A percentile compares a stretch with the other conserved stretches of the same genome.
Conservation (phyloP, 2,888 invertebrate species). For the Ceratothoa steindachneri region DNA sequence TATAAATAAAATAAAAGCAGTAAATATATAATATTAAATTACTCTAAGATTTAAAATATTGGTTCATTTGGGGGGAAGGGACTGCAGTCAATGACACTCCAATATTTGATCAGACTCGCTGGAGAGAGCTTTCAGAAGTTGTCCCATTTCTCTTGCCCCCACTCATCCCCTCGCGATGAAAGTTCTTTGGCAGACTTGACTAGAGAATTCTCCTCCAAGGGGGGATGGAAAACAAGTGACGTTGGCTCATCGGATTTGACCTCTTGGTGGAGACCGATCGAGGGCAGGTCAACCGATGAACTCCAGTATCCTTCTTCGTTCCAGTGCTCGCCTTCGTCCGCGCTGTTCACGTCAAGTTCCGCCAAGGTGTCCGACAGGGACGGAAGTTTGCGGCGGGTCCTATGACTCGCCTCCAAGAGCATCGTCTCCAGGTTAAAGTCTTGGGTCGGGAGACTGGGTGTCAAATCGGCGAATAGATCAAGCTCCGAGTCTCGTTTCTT, state of each 20-base stretch:
- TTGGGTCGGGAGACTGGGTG: slow-evolving; percentile 28
- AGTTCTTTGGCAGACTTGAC: neutral
- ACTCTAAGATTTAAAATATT: no score
- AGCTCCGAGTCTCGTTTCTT: slow-evolving; percentile 36
- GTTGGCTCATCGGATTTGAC: no score
- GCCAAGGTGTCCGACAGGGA: neutral
- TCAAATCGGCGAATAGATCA: slow-evolving; percentile 38
- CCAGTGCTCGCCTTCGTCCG: neutral
- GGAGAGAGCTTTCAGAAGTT: neutral
- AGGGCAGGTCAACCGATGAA: neutral
- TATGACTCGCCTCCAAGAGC: slow-evolving; percentile 26
- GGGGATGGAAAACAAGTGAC: no score
- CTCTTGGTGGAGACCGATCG: no score
- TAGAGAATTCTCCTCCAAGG: neutral
- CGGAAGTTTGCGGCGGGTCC: neutral
- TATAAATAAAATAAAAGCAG: no score
- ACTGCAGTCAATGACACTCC: no score
- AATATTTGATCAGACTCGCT: no score
- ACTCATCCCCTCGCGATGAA: neutral
- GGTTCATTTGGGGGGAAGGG: no score
- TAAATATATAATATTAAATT: no score
- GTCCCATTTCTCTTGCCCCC: neutral
- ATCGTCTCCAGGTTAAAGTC: slow-evolving; percentile 37
- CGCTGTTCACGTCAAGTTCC: neutral
- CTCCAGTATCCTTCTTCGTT: neutral